Evolutionary conservation across 2,888 invertebrate genomes (phyloP).

Genomic region (Cancer borealis): DNA sequence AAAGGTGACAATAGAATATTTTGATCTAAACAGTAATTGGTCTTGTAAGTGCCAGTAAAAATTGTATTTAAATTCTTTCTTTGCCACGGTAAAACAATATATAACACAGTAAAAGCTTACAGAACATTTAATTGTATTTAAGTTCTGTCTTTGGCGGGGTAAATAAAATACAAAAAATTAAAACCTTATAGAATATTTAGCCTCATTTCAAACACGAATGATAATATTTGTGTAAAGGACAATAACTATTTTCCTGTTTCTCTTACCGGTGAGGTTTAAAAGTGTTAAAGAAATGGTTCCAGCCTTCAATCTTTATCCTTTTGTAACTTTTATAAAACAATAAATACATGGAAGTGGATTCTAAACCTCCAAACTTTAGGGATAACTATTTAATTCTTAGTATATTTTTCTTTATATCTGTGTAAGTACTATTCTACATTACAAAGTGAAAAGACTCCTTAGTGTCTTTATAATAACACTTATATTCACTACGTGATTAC

Average conservation of each 20-base stretch:
- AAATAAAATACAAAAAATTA: neutral
- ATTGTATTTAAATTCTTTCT: neutral
- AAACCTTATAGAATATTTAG: neutral
- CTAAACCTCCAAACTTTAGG: neutral
- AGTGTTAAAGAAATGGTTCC: neutral
- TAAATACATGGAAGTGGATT: neutral
- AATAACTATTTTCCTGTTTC: neutral
- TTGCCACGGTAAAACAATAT: neutral
- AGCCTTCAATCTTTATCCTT: neutral
- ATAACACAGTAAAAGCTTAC: neutral
- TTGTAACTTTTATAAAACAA: neutral
- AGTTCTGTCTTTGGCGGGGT: neutral
- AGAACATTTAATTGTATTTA: neutral
- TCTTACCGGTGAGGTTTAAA: neutral
- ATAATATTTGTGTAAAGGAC: neutral
- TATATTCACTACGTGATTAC: neutral
- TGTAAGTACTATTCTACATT: neutral
- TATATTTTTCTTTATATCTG: neutral
- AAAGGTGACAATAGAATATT: neutral
- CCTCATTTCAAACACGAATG: neutral
- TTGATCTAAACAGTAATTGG: neutral
- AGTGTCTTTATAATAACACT: neutral
- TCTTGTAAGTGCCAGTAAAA: neutral
- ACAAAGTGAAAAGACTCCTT: neutral
- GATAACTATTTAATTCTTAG: too few relatives aligned